Conservation (phyloP, 2,888 invertebrate genomes). For the Drosophila neonasuta region DNA sequence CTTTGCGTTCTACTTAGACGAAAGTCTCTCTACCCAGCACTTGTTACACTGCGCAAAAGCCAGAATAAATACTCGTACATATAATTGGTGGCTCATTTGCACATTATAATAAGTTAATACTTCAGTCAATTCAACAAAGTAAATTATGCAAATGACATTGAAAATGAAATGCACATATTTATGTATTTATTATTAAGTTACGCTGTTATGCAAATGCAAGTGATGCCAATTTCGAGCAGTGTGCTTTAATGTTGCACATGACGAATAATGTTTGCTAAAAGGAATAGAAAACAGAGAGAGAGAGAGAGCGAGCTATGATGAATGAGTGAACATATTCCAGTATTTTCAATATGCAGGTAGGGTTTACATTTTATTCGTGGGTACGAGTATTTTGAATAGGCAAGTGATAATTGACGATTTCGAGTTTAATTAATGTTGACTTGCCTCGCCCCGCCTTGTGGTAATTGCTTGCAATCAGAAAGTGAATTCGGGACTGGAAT, state of each 20-base stretch:
- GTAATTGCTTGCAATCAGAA: slow-evolving; percentile 11
- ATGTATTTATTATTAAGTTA: background rate
- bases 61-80: background rate
- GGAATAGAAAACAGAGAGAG: background rate
- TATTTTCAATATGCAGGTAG: background rate
- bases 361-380: background rate
- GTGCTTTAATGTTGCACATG: background rate
- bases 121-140: background rate
- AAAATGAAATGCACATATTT: background rate
- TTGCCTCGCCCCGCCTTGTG: background rate
- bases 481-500: slow-evolving; percentile 6
- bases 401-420: background rate
- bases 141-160: background rate
- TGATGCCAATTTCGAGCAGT: background rate
- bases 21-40: slow-evolving; percentile 10
- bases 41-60: slow-evolving; percentile 11
- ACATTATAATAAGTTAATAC: background rate
- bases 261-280: background rate
- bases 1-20: slow-evolving; percentile 18
- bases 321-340: background rate
- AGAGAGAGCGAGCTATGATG: background rate
- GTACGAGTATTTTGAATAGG: background rate
- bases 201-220: too few species aligned
- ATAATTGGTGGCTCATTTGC: background rate
- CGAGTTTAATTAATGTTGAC: background rate